A percentile compares a stretch with the other conserved stretches of the same genome.
phyloP scores from a whole-genome alignment of 2,797 vertebrate species.

The Ispidina lecontei region DNA sequence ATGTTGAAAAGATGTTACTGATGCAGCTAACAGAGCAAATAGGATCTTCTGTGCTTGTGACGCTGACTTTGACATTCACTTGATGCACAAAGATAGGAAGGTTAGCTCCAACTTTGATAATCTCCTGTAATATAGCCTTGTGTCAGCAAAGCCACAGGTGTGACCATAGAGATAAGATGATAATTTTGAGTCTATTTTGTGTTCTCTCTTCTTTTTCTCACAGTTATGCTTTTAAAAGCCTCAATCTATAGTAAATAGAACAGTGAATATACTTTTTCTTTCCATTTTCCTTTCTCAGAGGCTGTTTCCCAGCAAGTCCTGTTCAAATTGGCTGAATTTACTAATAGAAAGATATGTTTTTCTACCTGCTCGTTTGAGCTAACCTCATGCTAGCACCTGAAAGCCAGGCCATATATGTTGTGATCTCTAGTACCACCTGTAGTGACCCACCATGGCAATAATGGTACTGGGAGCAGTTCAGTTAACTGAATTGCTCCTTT shows the following conservation, averaged over 20 bases:
- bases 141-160: constrained; percentile 34
- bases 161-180: constrained; percentile 11
- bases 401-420: background rate
- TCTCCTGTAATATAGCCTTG: background rate
- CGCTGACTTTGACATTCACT: constrained; percentile 24
- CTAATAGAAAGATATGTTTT: background rate
- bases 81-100: background rate
- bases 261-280: background rate
- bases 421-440: background rate
- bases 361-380: background rate
- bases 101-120: constrained; percentile 4
- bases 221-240: constrained; percentile 15
- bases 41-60: background rate
- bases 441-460: background rate
- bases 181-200: constrained; percentile 19
- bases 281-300: constrained; percentile 27
- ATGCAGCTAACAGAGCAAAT: constrained; percentile 21
- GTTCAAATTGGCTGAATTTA: constrained; percentile 31
- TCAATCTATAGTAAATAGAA: background rate
- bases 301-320: constrained; percentile 2
- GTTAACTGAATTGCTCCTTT: constrained; percentile 10
- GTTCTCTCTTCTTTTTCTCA: background rate
- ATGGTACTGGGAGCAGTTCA: background rate
- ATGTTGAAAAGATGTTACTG: background rate
- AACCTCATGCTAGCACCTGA: background rate